These are phyloP conservation scores for Stenchaetothrips biformis DNA, from an alignment of 2,888 invertebrate genomes.

Conservation along the genomic window DNA sequence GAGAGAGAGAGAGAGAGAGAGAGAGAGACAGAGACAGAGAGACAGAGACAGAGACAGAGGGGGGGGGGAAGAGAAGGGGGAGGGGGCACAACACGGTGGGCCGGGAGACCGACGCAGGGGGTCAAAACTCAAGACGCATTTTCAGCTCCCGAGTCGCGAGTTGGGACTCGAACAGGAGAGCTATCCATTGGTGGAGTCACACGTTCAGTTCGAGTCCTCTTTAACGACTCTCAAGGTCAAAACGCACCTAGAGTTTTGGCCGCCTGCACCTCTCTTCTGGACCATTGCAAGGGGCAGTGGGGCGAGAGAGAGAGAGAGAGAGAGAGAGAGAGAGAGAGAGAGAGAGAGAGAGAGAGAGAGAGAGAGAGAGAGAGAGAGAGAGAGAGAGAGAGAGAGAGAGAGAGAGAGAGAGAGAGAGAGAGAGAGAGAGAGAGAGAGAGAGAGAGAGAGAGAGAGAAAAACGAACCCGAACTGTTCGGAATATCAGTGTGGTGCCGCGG, in stretches of 20 bases:
- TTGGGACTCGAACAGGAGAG: not conserved
- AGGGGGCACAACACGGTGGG: not conserved
- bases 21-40: too few species aligned
- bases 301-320: too few species aligned
- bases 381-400: not conserved
- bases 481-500: not conserved
- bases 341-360: too few species aligned
- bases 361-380: not conserved
- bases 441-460: not conserved
- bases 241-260: too few species aligned
- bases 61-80: not conserved
- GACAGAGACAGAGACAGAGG: constrained; percentile 28
- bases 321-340: too few species aligned
- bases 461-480: not conserved
- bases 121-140: too few species aligned
- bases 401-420: not conserved
- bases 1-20: too few species aligned
- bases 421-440: not conserved
- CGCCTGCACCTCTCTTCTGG: too few species aligned
- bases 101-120: not conserved
- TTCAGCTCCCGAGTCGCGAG: not conserved
- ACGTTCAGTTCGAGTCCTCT: too few species aligned
- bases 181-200: too few species aligned
- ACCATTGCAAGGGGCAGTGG: too few species aligned
- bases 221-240: too few species aligned